phyloP scores from a whole-genome alignment of 2,797 vertebrate genomes.

The Tapera naevia region DNA sequence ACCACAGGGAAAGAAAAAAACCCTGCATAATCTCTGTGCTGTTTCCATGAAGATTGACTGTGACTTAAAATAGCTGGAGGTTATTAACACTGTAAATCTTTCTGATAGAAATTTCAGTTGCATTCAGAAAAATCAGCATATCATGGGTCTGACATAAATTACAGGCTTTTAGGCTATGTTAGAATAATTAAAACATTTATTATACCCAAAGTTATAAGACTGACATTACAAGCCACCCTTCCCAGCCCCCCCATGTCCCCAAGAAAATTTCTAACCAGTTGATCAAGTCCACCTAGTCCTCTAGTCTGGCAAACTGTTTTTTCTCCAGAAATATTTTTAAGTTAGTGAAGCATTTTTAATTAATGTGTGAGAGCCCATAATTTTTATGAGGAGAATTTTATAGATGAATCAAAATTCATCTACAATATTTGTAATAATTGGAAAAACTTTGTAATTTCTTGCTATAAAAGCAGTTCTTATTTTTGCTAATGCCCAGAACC shows the following conservation, averaged over 20 bases:
- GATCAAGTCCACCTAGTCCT: not conserved
- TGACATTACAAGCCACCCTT: not conserved
- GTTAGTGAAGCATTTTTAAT: not conserved
- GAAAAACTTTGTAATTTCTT: not conserved
- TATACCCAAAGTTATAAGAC: not conserved
- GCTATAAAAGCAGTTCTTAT: not conserved
- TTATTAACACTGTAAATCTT: slow-evolving; percentile 49
- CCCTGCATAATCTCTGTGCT: not conserved
- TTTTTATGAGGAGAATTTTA: not conserved
- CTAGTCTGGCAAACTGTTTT: not conserved
- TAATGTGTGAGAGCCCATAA: fast-evolving
- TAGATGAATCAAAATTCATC: not conserved
- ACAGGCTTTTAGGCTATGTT: not conserved
- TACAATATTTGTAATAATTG: not conserved
- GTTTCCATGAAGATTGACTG: slow-evolving; percentile 9
- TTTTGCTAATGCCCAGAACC: not conserved
- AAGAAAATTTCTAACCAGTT: not conserved
- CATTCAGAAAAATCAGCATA: slow-evolving; percentile 26
- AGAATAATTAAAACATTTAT: slow-evolving; percentile 6
- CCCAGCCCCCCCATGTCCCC: fast-evolving
- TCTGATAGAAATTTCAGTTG: slow-evolving; percentile 1
- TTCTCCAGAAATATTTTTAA: not conserved
- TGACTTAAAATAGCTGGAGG: slow-evolving; percentile 18
- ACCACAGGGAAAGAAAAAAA: not conserved
- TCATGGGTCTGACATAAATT: not conserved